A percentile compares a stretch with the other conserved stretches of the same genome.
Conservation (phyloP, 1,140 invertebrate species). For the Drosophila sp. region DNA sequence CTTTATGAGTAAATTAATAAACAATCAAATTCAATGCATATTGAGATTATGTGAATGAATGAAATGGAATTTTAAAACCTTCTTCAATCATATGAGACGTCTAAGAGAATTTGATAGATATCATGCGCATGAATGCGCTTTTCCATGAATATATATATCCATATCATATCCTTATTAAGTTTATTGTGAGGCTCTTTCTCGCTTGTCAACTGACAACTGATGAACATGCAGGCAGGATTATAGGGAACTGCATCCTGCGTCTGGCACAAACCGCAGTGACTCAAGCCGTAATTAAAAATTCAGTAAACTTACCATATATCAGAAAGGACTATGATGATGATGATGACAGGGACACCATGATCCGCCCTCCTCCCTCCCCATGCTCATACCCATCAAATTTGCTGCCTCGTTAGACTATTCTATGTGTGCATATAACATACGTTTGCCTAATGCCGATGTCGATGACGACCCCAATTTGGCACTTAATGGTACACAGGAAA, state of each 20-base stretch:
- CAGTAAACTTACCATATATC: conserved; percentile 1
- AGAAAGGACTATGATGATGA: not conserved
- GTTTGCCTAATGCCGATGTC: not conserved
- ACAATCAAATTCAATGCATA: no score
- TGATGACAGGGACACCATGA: not conserved
- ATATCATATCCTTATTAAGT: no score
- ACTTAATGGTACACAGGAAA: not conserved
- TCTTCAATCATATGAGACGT: no score
- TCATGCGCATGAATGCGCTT: no score
- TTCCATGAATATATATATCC: no score
- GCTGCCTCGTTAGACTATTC: conserved; percentile 1
- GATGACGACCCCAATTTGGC: conserved; percentile 10
- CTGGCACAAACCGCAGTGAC: not conserved
- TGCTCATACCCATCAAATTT: not conserved
- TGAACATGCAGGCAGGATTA: no score
- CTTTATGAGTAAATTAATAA: no score
- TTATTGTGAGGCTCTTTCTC: no score
- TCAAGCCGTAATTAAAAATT: conserved; percentile 3
- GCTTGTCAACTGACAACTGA: no score
- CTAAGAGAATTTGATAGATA: no score
- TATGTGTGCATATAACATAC: not conserved
- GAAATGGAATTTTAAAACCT: no score
- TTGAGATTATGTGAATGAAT: no score
- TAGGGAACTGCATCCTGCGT: not conserved
- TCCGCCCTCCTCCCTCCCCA: not conserved